Base-by-base conservation (phyloP, 2,888 invertebrate species). In the Orgyia antiqua region DNA sequence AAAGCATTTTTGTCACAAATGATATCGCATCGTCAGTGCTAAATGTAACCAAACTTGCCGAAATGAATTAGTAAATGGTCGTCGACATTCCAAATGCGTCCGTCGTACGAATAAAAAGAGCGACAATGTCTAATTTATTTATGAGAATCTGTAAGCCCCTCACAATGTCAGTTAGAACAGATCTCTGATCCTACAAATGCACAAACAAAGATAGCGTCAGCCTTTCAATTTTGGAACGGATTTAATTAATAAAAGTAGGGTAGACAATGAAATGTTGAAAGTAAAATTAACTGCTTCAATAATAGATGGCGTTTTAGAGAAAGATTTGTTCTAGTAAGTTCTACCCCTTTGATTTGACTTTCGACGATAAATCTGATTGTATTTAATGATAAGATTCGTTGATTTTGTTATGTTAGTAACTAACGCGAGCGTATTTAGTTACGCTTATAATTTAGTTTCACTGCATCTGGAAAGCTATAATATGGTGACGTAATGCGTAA, bases 61-160 rank as follows among this genome's bases (percentile, higher is more conserved):
- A 79, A 78, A 75, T 75, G 71, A 77, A 82, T 82, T 78, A 80
- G 77, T 75, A 64, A 82, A 78, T 75, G 70, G 72, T 60, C 73
- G 65, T 73, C 68, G 77, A 77, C 78, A 79, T 83, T 83, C 78
- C 67, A 66, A 39, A 58, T 55, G 60, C 56, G 69, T 65, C 68
- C 57, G 56, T 52, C 65, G 45, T 58, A 47, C 42, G 56, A 62
- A 54, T 66, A 78, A 83, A 82, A 83, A 83, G 68, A 65, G 54
- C 52, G 51, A 55, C 58, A 58, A 69, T 52, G 61, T 54, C 64
- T 77, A 79, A 79, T 80, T 79, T 82, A 82, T 82, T 78, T 78
- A 83, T 82, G 75, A 83, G 78, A 76, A 61, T 64, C 74, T 38
- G 58, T 55, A 60, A 54, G 52, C 49, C 51, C 52, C 47, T 58